Evolutionary conservation across 1,140 invertebrate genomes (phyloP).

Genomic region (Nasonia giraulti): DNA sequence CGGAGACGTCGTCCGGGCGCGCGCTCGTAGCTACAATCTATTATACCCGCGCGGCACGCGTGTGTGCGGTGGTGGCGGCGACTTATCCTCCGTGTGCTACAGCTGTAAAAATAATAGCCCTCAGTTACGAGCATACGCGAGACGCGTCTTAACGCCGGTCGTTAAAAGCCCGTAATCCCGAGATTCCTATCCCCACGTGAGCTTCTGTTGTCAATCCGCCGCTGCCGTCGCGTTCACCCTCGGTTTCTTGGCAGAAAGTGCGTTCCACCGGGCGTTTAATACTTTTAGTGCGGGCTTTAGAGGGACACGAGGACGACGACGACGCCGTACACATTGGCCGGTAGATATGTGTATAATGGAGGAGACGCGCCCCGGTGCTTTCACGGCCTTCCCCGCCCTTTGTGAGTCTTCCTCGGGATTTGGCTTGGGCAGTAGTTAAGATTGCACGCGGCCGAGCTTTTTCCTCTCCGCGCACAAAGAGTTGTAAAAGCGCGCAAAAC

Average conservation of each 20-base stretch:
- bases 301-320: too few species aligned
- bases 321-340: not conserved
- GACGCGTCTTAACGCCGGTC: conserved; percentile 52
- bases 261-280: conserved; percentile 20
- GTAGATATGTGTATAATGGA: not conserved
- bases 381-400: not conserved
- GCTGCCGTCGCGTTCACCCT: not conserved
- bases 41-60: not conserved
- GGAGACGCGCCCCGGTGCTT: not conserved
- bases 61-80: not conserved
- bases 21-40: not conserved
- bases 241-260: not conserved
- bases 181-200: conserved; percentile 21
- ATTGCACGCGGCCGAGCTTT: not conserved
- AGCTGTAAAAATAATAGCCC: conserved; percentile 43
- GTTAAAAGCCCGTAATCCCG: conserved; percentile 57
- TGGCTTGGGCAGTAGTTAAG: not conserved
- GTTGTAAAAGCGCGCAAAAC: not conserved
- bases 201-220: conserved; percentile 6
- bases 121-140: conserved; percentile 16
- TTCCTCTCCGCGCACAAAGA: not conserved
- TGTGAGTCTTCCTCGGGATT: not conserved
- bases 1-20: not conserved
- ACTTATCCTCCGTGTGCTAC: not conserved
- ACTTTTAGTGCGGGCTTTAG: conserved; percentile 23